phyloP scores from a whole-genome alignment of 2,888 invertebrate species.

The Protonemura montana region DNA sequence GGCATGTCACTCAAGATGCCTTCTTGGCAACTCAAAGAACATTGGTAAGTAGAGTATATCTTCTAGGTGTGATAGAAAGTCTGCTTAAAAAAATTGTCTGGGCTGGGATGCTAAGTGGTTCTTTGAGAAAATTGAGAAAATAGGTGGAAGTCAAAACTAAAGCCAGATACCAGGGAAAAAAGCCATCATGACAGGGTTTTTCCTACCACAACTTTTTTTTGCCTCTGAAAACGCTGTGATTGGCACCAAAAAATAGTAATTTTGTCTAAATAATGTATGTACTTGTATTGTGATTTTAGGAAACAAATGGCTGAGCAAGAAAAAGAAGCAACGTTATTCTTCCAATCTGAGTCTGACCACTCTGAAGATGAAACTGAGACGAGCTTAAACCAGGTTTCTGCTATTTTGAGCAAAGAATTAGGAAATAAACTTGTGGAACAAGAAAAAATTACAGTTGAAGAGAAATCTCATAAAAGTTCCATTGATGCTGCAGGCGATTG shows the following conservation, averaged over 20 bases:
- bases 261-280: too few relatives aligned
- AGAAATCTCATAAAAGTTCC: conserved; percentile 4
- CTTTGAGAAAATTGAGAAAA: too few relatives aligned
- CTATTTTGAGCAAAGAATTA: background rate
- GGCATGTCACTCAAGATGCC: conserved; percentile 70
- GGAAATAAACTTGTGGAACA: background rate
- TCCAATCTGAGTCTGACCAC: conserved; percentile 73
- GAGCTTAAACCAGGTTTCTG: conserved; percentile 45
- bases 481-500: background rate
- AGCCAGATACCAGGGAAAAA: too few relatives aligned
- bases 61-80: too few relatives aligned
- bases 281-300: conserved; percentile 61
- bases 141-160: too few relatives aligned
- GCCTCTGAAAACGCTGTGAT: too few relatives aligned
- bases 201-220: too few relatives aligned
- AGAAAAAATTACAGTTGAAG: conserved; percentile 16
- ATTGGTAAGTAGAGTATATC: background rate
- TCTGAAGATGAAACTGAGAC: conserved; percentile 56
- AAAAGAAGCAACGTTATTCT: conserved; percentile 77
- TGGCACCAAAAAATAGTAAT: too few relatives aligned
- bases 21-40: conserved; percentile 51
- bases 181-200: too few relatives aligned
- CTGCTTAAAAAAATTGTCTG: too few relatives aligned
- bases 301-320: conserved; percentile 74
- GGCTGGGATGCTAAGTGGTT: too few relatives aligned